Conservation (phyloP, 2,113 vertebrate genomes). For the Hyaena hyaena region DNA sequence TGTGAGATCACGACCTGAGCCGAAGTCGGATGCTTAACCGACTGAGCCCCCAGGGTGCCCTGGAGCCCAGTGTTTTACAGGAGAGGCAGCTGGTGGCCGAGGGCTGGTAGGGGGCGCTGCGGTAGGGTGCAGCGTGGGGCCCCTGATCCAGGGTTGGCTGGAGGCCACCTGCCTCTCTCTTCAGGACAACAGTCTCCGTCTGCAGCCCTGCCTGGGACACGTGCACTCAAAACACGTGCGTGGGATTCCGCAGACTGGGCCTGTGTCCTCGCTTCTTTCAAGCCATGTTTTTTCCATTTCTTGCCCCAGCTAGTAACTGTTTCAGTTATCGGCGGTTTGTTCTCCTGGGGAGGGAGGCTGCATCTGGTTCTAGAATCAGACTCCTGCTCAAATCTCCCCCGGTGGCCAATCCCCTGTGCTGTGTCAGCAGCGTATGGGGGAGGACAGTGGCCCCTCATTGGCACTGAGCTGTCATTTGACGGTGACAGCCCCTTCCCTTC, state of each 20-base stretch:
- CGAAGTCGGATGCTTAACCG: no score
- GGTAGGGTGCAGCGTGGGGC: background rate
- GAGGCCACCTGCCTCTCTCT: background rate
- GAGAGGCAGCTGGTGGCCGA: background rate
- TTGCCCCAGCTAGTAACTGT: background rate
- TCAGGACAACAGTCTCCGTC: background rate
- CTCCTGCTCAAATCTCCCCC: background rate
- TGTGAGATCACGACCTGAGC: no score
- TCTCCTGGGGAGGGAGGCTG: background rate
- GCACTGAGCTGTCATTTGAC: background rate
- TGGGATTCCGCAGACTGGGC: no score
- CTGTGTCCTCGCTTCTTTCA: background rate
- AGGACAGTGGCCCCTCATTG: no score
- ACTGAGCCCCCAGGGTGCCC: no score
- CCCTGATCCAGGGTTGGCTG: no score
- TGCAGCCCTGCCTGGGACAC: background rate
- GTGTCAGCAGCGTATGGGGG: background rate
- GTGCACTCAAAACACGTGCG: background rate
- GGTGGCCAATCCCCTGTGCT: background rate
- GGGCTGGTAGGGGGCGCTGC: background rate
- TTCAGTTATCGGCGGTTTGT: background rate
- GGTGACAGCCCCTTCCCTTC: background rate
- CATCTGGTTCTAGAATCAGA: background rate
- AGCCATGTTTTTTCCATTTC: background rate
- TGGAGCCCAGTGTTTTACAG: background rate